Percentiles rank a stretch among this genome's conserved stretches.
Conservation (phyloP, 92 coral and sea anemone species). For the Blastomussa wellsi region DNA sequence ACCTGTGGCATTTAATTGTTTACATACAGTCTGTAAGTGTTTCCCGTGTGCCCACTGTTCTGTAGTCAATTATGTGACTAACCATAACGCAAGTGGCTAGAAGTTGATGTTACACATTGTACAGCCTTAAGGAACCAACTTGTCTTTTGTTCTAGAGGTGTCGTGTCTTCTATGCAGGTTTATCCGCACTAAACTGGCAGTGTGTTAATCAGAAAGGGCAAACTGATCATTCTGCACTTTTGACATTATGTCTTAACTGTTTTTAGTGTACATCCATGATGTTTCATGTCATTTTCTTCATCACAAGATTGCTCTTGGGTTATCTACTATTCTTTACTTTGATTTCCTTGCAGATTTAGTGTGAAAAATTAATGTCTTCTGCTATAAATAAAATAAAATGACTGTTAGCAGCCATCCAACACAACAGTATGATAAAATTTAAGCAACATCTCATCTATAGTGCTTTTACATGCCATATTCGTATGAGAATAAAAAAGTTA, state of each 20-base stretch:
- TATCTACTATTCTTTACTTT: not conserved
- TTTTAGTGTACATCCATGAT: not conserved
- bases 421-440: too few species aligned
- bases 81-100: slow-evolving; percentile 1
- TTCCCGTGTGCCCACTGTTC: not conserved
- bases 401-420: too few species aligned
- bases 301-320: too few species aligned
- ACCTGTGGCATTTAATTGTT: not conserved
- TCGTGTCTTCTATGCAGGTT: not conserved
- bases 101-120: not conserved
- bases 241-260: not conserved
- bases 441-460: too few species aligned
- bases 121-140: not conserved
- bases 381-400: too few species aligned
- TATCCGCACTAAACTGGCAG: not conserved
- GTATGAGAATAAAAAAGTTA: too few species aligned
- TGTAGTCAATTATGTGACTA: not conserved
- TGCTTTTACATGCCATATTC: too few species aligned
- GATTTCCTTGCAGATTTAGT: not conserved
- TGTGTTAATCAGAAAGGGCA: slow-evolving; percentile 1
- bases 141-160: not conserved
- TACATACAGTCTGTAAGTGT: too few species aligned
- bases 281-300: too few species aligned
- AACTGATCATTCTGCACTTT: not conserved
- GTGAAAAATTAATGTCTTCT: too few species aligned